phyloP scores from a whole-genome alignment of 2,888 invertebrate species.

The Onthophagus sagittarius region DNA sequence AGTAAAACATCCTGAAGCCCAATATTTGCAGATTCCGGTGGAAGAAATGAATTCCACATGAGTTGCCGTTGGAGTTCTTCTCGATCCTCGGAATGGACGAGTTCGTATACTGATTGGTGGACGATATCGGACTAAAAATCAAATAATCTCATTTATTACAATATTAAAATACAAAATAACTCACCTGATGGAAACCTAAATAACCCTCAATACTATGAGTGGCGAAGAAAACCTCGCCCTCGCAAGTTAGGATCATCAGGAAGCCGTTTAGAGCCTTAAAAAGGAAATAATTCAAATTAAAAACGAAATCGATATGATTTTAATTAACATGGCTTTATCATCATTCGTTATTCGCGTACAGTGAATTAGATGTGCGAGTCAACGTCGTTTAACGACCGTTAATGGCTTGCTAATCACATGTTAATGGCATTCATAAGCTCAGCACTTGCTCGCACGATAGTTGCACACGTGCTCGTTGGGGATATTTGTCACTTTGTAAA shows the following conservation, averaged over 20 bases:
- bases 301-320: constrained; percentile 33
- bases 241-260: constrained; percentile 96
- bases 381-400: background rate
- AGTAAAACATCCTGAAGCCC: constrained; percentile 84
- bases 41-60: constrained; percentile 91
- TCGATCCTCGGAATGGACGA: constrained; percentile 98
- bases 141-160: too few relatives aligned
- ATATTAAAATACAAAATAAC: constrained; percentile 44
- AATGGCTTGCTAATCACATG: background rate
- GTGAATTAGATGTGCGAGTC: background rate
- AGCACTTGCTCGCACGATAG: background rate
- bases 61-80: constrained; percentile 95
- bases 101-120: constrained; percentile 97
- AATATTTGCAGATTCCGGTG: constrained; percentile 71
- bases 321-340: background rate
- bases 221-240: constrained; percentile 99
- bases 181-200: constrained; percentile 99
- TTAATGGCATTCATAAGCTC: background rate
- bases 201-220: constrained; percentile 99
- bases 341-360: background rate
- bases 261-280: constrained; percentile 95
- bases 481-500: background rate
- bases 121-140: constrained; percentile 91
- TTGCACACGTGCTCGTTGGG: background rate
- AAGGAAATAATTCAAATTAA: too few relatives aligned